Base-by-base conservation (phyloP, 2,888 invertebrate species). In the Formica aserva region DNA sequence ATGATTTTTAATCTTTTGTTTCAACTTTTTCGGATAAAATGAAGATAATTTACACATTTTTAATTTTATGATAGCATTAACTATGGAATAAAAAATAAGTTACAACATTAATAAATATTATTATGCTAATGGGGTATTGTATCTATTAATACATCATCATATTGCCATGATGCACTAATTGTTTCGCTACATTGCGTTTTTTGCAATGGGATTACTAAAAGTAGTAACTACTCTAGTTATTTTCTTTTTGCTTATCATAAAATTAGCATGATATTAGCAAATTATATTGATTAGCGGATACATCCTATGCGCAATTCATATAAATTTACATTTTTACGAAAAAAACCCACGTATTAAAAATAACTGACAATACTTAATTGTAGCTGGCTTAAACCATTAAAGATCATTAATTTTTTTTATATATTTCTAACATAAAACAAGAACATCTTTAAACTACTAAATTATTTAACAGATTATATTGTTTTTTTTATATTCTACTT, bases 171-270 rank as follows among this genome's bases (percentile, higher is more conserved):
- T 55, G 66, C 26, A 22, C 4, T 29, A 45, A 8, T 48, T 63
- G 65, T 65, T 76, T 52, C 26, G 52, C 48, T 48, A 48, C 11
- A 6, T 48, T 55, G 4, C 38, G 41, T 0, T 41, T 69, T 60
- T 60, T 32, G 9, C 26, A 52, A 35, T 15, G 41, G 4, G 18
- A 13, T 22, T 57, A 35, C 11, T 13, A 45, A 57, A 41, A 69
- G 45, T 78, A 57, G 41, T 13, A 76, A 55, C 6, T 32, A 57
- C 8, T 78, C 57, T 60, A 69, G 13, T 78, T 77, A 38, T 29
- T 6, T 8, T 66, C 41, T 69, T 65, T 69, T 52, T 52, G n/a
- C 32, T n/a, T n/a, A 32, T 57, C 22, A 29, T 60, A 45, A 41
- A 78, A 29, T 77, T 32, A 57, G 22, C 32, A 41, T 18, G 22